Evolutionary conservation across 2,888 invertebrate genomes (phyloP).

Genomic region (Lasioglossum pauxillum): DNA sequence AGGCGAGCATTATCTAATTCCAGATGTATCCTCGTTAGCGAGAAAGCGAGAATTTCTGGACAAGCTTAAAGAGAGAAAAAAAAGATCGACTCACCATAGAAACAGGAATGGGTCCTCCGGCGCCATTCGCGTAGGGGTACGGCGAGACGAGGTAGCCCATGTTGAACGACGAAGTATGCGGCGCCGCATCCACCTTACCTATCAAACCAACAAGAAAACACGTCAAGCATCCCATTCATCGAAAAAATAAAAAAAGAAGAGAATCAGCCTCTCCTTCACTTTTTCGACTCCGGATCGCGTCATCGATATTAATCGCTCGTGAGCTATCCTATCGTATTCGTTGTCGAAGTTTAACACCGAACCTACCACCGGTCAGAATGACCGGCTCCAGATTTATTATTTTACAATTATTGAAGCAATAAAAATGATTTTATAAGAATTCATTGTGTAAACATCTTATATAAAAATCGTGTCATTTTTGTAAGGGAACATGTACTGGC

Average conservation of each 20-base stretch:
- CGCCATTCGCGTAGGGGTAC: constrained; percentile 95
- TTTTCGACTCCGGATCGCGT: neutral
- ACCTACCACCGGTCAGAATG: too few species aligned
- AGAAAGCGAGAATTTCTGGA: neutral
- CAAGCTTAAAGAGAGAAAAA: constrained; percentile 19
- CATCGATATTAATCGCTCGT: constrained; percentile 2
- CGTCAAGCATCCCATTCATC: constrained; percentile 28
- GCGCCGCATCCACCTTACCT: constrained; percentile 93
- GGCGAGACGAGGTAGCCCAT: constrained; percentile 97
- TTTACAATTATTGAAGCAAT: too few species aligned
- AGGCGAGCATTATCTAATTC: neutral
- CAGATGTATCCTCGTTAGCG: neutral
- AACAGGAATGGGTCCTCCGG: constrained; percentile 93
- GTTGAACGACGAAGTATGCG: constrained; percentile 93
- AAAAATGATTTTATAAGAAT: too few species aligned
- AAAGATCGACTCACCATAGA: constrained; percentile 90
- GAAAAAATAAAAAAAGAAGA: constrained; percentile 5
- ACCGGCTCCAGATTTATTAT: too few species aligned
- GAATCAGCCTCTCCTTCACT: neutral
- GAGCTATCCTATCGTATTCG: neutral
- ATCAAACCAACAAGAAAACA: constrained; percentile 78
- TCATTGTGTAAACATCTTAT: too few species aligned
- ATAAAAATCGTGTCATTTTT: too few species aligned
- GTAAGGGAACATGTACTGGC: too few species aligned
- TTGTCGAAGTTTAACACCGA: too few species aligned